Base-by-base conservation (phyloP, 2,113 vertebrate species). In the Seriola aureovittata region DNA sequence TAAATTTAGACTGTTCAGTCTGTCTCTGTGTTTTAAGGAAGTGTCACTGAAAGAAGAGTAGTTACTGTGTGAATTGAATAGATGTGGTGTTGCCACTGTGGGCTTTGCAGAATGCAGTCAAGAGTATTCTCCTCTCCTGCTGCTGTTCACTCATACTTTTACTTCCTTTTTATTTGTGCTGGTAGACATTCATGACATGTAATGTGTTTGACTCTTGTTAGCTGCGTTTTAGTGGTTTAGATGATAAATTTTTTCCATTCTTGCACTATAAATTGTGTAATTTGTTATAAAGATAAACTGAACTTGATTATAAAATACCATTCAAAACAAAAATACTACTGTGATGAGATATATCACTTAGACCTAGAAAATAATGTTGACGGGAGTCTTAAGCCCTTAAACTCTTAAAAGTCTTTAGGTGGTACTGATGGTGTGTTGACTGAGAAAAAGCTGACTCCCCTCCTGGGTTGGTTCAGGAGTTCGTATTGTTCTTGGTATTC, bases 1-100 rank as follows among this genome's bases (percentile, higher is more conserved):
- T 44, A 57, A 48, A 69, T 78, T 59, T 86, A 71, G 73, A 68
- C 68, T 21, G 63, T 50, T 70, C 64, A 23, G 52, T 5, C 16
- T 65, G 25, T 1, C n/a, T 50, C 29, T 38, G 44, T 80, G 75
- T 78, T 81, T 77, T 23, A 25, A 60, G 55, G 87, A 80, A 82
- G 71, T 71, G 42, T 55, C 1, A 4, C 1, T 60, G 46, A 67
- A 62, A 69, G 44, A 42, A 48, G 50, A 29, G 5, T 71, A 32
- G 40, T 40, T 55, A 38, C 16, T 23, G 36, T 46, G 17, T 71
- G 32, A 67, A 40, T 25, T 67, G 57, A 21, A 36, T 17, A 12
- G 38, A 21, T 52, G 55, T 34, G 58, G 16, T 25, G 14, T 52
- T 52, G n/a, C 44, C 11, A 5, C 34, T 42, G 46, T 62, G 42